phyloP scores from a whole-genome alignment of 2,888 invertebrate genomes.

The Linnaemya vulpina region DNA sequence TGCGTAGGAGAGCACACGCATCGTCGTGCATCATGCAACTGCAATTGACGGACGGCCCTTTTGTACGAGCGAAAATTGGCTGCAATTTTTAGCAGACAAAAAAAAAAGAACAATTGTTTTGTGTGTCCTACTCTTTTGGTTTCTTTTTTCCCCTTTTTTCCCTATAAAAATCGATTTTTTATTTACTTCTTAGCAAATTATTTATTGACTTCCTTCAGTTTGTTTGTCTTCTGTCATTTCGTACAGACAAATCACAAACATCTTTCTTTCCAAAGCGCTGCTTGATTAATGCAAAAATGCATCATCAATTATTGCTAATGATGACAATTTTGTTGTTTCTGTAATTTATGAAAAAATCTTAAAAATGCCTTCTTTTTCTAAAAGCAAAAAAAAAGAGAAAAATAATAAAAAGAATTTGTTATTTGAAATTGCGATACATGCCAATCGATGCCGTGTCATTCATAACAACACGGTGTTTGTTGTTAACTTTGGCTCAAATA shows the following conservation, averaged over 20 bases:
- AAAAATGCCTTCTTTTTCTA: slow-evolving; percentile 22
- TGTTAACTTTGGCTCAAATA: slow-evolving; percentile 1
- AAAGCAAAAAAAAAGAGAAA: background rate
- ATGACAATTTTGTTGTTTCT: slow-evolving; percentile 41
- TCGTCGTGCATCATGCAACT: background rate
- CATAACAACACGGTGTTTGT: slow-evolving; percentile 5
- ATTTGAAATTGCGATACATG: slow-evolving; percentile 48
- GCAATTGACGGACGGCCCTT: background rate
- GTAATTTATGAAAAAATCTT: slow-evolving; percentile 41
- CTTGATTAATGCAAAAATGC: slow-evolving; percentile 53
- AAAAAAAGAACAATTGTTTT: background rate
- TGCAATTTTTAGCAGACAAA: background rate
- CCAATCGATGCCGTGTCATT: slow-evolving; percentile 53
- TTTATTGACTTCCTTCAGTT: slow-evolving; percentile 20
- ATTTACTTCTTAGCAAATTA: background rate
- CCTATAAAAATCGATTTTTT: slow-evolving; percentile 14
- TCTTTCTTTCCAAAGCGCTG: slow-evolving; percentile 10
- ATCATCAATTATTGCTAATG: slow-evolving; percentile 63
- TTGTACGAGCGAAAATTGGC: background rate
- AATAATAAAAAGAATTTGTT: slow-evolving; percentile 3
- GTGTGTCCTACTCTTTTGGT: background rate
- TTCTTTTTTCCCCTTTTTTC: too few relatives aligned
- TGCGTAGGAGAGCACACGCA: slow-evolving; percentile 36
- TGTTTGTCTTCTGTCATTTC: slow-evolving; percentile 37
- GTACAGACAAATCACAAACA: slow-evolving; percentile 44